phyloP scores from a whole-genome alignment of 2,113 vertebrate genomes.

The Echinops telfairi region DNA sequence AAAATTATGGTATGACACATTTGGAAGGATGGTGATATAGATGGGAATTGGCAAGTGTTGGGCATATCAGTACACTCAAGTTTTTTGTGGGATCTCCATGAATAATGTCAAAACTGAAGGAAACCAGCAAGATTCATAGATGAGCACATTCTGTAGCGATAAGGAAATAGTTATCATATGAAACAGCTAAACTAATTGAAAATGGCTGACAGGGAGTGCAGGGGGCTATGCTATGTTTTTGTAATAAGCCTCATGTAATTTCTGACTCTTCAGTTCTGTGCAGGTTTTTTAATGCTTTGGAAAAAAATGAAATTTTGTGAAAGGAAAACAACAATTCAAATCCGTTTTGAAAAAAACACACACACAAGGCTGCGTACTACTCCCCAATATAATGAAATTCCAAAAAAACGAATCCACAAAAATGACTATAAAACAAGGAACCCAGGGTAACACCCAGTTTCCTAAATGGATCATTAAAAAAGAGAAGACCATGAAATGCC shows the following conservation, averaged over 20 bases:
- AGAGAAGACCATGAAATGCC: neutral
- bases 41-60: neutral
- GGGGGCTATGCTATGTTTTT: neutral
- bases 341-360: neutral
- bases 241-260: neutral
- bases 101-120: neutral
- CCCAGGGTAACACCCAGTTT: too few species aligned
- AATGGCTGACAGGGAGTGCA: neutral
- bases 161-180: neutral
- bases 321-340: conserved; percentile 32
- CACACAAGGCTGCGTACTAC: neutral
- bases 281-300: neutral
- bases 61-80: neutral
- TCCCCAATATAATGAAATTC: neutral
- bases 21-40: neutral
- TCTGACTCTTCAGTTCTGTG: neutral
- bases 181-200: neutral
- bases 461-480: neutral
- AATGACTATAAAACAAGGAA: neutral
- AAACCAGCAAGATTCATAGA: neutral
- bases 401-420: conserved; percentile 26
- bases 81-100: neutral
- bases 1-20: neutral
- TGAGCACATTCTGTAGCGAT: neutral
- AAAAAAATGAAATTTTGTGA: conserved; percentile 10